Evolutionary conservation across 2,888 invertebrate genomes (phyloP).

Genomic region (Muscina levida): DNA sequence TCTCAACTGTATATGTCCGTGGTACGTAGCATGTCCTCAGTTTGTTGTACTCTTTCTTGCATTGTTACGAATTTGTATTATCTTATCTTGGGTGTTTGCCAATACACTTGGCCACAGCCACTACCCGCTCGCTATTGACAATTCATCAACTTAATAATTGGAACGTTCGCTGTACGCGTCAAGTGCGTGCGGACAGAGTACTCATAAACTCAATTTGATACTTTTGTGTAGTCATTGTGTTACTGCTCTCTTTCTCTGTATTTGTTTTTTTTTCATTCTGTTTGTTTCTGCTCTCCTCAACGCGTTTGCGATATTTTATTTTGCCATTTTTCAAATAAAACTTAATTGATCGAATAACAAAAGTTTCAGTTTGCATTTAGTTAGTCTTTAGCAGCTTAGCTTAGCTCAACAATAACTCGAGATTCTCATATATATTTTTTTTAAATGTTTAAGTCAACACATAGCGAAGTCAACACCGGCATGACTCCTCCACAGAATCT

Average conservation of each 20-base stretch:
- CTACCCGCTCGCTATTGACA: background rate
- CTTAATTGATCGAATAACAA: slow-evolving; percentile 12
- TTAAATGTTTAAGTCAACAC: slow-evolving; percentile 9
- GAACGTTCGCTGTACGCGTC: background rate
- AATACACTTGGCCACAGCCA: background rate
- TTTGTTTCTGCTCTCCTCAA: background rate
- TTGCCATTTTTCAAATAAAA: no score
- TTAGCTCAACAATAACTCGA: background rate
- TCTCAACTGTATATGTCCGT: no score
- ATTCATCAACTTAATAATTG: no score
- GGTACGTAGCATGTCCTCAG: no score
- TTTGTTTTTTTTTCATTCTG: background rate
- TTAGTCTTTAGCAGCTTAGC: slow-evolving; percentile 31
- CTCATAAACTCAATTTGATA: background rate
- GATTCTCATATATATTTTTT: slow-evolving; percentile 32
- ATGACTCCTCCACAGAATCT: background rate
- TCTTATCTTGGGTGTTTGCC: slow-evolving; percentile 15
- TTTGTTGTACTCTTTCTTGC: no score
- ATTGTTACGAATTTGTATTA: slow-evolving; percentile 13
- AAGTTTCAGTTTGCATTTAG: slow-evolving; percentile 43
- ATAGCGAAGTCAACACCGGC: background rate
- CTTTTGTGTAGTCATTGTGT: background rate
- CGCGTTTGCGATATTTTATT: no score
- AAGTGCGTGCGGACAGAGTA: background rate
- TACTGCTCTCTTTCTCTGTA: background rate